Conservation (phyloP, 2,888 invertebrate species). For the Noctua pronuba region DNA sequence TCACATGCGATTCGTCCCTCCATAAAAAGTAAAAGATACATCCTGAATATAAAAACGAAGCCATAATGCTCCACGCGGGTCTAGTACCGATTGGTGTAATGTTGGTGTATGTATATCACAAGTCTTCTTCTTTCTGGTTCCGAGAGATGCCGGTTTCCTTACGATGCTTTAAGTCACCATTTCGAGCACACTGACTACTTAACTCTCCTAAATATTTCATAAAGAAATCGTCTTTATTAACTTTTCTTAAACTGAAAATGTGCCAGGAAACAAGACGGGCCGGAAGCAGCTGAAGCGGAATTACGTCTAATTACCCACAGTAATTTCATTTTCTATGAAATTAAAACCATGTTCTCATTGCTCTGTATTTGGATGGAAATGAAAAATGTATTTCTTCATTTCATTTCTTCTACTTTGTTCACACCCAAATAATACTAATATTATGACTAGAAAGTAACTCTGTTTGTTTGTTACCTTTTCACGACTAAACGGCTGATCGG, state of each 20-base stretch:
- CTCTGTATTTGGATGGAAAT: neutral
- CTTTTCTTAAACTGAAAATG: neutral
- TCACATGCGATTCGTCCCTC: too few relatives aligned
- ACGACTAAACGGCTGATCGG: too few relatives aligned
- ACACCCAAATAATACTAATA: too few relatives aligned
- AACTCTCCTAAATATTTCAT: neutral
- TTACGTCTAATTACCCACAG: constrained; percentile 5
- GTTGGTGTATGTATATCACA: neutral
- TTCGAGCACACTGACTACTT: neutral
- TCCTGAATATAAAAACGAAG: neutral
- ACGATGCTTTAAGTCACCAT: neutral
- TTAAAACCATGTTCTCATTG: constrained; percentile 1
- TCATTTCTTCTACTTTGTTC: neutral
- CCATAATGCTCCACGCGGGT: neutral
- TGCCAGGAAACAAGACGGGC: neutral
- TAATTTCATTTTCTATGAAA: constrained; percentile 6
- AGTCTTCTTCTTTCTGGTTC: neutral
- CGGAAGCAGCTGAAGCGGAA: neutral
- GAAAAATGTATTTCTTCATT: too few relatives aligned
- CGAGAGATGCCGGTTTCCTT: neutral
- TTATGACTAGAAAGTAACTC: neutral
- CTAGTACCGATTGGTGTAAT: too few relatives aligned
- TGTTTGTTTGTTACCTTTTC: too few relatives aligned
- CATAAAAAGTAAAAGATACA: too few relatives aligned
- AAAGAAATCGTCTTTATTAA: constrained; percentile 12